Evolutionary conservation across 2,113 vertebrate genomes (phyloP).

Genomic region (Hemibagrus wyckioides): DNA sequence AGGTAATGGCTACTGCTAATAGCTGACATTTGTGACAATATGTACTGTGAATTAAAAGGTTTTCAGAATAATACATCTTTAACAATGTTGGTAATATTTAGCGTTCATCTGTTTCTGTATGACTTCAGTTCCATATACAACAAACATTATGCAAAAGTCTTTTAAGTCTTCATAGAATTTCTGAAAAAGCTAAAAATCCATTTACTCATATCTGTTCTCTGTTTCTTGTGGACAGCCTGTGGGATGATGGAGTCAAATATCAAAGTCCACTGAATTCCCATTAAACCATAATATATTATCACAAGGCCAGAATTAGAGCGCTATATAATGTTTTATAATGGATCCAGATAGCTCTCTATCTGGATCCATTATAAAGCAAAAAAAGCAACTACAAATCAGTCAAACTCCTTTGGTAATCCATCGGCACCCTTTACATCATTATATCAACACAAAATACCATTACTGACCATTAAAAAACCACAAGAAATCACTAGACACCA

Average conservation of each 20-base stretch:
- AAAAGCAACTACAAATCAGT: background rate
- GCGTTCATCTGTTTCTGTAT: background rate
- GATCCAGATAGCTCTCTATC: too few species aligned
- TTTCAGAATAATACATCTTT: background rate
- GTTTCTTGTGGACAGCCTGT: background rate
- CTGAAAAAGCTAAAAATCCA: background rate
- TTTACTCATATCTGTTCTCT: background rate
- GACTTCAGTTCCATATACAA: background rate
- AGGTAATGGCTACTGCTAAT: background rate
- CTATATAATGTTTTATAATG: too few species aligned
- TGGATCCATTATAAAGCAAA: background rate
- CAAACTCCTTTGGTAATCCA: background rate
- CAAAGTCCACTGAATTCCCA: background rate
- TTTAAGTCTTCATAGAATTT: background rate
- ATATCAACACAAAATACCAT: constrained; percentile 15
- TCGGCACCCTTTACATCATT: background rate
- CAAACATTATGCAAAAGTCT: background rate
- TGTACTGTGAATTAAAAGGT: background rate
- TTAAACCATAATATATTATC: background rate
- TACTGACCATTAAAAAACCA: background rate
- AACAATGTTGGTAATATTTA: background rate
- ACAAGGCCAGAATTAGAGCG: background rate
- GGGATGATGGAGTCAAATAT: background rate
- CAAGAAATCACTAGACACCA: constrained; percentile 15
- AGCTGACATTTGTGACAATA: constrained; percentile 1